A percentile compares a stretch with the other conserved stretches of the same genome.
Evolutionary conservation across 2,797 vertebrate species (phyloP).

Genomic region (Neosalanx taihuensis): DNA sequence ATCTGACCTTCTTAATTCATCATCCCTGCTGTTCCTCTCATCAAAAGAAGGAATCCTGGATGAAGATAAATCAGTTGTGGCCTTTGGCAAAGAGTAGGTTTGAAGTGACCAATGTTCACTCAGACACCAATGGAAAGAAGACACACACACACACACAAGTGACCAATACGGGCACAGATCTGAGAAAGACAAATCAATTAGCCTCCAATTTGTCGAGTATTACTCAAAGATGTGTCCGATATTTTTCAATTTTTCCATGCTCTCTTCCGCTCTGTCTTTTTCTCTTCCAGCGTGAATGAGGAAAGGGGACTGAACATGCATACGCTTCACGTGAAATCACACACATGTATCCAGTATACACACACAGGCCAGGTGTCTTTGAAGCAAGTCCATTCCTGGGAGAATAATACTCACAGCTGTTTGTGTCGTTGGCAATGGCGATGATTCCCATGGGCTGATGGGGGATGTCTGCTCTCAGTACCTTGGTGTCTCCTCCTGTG

Average conservation of each 20-base stretch:
- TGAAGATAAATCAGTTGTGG: constrained; percentile 12
- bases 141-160: background rate
- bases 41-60: constrained; percentile 34
- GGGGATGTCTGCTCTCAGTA: constrained; percentile 92
- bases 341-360: constrained; percentile 9
- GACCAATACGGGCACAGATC: background rate
- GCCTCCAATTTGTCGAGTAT: background rate
- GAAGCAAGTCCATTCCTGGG: background rate
- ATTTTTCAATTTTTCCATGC: background rate
- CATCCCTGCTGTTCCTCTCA: constrained; percentile 37
- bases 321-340: background rate
- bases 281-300: background rate
- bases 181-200: constrained; percentile 3
- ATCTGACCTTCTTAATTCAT: constrained; percentile 58
- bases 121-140: background rate
- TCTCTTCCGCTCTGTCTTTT: background rate
- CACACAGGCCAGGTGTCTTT: constrained; percentile 14
- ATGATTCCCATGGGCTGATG: constrained; percentile 98
- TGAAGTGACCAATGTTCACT: background rate
- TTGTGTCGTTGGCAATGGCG: constrained; percentile 92
- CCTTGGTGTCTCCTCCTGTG: constrained; percentile 90
- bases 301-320: background rate
- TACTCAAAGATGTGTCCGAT: background rate
- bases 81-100: background rate
- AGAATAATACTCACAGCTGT: constrained; percentile 88